A percentile compares a stretch with the other conserved stretches of the same genome.
These are phyloP conservation scores for Rhingia rostrata DNA, from an alignment of 2,888 invertebrate genomes.

Conservation along the genomic window DNA sequence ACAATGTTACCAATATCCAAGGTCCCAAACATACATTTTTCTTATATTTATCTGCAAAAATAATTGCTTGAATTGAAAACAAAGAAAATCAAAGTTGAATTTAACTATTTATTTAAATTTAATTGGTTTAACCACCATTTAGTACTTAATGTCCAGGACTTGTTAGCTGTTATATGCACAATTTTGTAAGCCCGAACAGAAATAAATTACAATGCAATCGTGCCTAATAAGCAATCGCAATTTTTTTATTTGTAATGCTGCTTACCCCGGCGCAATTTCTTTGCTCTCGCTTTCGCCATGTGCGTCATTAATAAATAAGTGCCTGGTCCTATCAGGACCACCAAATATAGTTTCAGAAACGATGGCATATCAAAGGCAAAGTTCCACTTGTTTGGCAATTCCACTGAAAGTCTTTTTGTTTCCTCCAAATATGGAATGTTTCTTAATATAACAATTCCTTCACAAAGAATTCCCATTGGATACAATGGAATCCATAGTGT, in stretches of 20 bases:
- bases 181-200: neutral
- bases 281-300: constrained; percentile 90
- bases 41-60: too few species aligned
- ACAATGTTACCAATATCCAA: too few species aligned
- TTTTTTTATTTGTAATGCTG: constrained; percentile 49
- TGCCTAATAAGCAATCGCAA: neutral
- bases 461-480: constrained; percentile 94
- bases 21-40: too few species aligned
- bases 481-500: constrained; percentile 97
- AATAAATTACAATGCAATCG: constrained; percentile 45
- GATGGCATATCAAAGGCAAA: constrained; percentile 93
- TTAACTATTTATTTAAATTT: too few species aligned
- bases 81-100: too few species aligned
- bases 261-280: constrained; percentile 85
- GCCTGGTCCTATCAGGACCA: constrained; percentile 90
- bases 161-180: neutral
- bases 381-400: constrained; percentile 93
- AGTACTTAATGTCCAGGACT: too few species aligned
- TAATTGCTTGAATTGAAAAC: too few species aligned
- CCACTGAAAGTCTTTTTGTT: constrained; percentile 88
- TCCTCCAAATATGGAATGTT: constrained; percentile 96
- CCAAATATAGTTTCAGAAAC: constrained; percentile 89
- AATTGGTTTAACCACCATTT: too few species aligned
- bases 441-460: constrained; percentile 91
- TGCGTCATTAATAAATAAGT: constrained; percentile 91